Conservation (phyloP, 2,113 vertebrate species). For the Toxostoma redivivum region DNA sequence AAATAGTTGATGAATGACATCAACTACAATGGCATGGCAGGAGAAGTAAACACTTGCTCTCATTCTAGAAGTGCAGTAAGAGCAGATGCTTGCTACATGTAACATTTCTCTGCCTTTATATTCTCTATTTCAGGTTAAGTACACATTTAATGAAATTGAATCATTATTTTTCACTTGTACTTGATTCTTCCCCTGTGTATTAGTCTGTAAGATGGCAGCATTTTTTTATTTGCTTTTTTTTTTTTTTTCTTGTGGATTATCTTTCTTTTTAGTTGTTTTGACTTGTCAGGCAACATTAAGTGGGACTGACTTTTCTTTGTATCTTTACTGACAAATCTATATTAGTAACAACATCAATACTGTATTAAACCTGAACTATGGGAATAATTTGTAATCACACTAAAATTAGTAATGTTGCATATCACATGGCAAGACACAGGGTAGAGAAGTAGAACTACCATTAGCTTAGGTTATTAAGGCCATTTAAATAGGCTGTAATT, state of each 20-base stretch:
- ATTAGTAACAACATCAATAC: slow-evolving; percentile 76
- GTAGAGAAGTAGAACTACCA: slow-evolving; percentile 45
- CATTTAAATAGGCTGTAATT: slow-evolving; percentile 72
- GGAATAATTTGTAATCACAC: slow-evolving; percentile 73
- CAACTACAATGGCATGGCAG: neutral
- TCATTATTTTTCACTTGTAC: neutral
- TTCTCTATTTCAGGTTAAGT: slow-evolving; percentile 5
- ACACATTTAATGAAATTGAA: slow-evolving; percentile 18
- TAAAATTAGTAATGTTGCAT: slow-evolving; percentile 69
- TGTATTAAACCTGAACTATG: slow-evolving; percentile 75
- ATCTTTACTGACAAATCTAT: slow-evolving; percentile 78
- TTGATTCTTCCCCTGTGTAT: neutral
- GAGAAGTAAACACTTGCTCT: neutral
- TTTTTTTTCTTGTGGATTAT: neutral
- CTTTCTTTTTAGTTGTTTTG: neutral
- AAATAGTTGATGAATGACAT: neutral
- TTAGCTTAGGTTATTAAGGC: slow-evolving; percentile 70
- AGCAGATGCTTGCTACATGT: neutral
- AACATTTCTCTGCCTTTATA: neutral
- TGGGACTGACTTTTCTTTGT: slow-evolving; percentile 62
- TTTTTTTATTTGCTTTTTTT: fast-evolving
- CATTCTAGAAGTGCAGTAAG: neutral
- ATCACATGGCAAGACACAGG: slow-evolving; percentile 43
- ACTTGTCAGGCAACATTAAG: slow-evolving; percentile 61
- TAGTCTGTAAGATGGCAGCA: neutral